Evolutionary conservation across 2,113 vertebrate species (phyloP).

Genomic region (Epinephelus moara): DNA sequence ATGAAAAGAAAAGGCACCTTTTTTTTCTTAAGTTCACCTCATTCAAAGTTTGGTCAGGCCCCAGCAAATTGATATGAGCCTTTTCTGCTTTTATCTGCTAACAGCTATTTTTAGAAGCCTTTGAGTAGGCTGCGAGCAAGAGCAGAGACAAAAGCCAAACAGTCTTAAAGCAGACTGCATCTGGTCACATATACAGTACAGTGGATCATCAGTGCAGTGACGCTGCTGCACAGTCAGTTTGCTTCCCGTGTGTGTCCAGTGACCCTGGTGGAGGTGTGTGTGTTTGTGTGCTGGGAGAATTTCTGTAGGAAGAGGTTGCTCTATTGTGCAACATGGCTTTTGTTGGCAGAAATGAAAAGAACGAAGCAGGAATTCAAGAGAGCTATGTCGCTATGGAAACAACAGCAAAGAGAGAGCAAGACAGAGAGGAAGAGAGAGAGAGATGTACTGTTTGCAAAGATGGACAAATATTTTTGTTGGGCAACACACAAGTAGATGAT

Average conservation of each 20-base stretch:
- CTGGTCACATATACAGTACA: conserved; percentile 34
- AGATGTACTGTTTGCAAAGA: conserved; percentile 74
- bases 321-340: conserved; percentile 84
- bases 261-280: conserved; percentile 32
- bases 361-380: conserved; percentile 82
- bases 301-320: conserved; percentile 80
- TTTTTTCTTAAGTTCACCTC: neutral
- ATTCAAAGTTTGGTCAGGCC: conserved; percentile 35
- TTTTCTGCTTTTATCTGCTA: conserved; percentile 10
- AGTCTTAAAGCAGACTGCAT: conserved; percentile 39
- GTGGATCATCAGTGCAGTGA: conserved; percentile 17
- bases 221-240: neutral
- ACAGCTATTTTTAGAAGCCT: conserved; percentile 64
- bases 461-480: conserved; percentile 76
- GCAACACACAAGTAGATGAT: conserved; percentile 36
- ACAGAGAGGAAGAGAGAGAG: conserved; percentile 45
- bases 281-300: conserved; percentile 46
- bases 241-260: conserved; percentile 10
- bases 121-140: conserved; percentile 53
- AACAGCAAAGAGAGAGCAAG: conserved; percentile 74
- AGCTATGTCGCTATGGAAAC: conserved; percentile 87
- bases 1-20: neutral
- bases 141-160: conserved; percentile 54
- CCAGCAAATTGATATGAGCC: neutral
- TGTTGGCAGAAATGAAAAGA: conserved; percentile 84